phyloP scores from a whole-genome alignment of 64 coral and sea anemone genomes.

The Porites lutea region DNA sequence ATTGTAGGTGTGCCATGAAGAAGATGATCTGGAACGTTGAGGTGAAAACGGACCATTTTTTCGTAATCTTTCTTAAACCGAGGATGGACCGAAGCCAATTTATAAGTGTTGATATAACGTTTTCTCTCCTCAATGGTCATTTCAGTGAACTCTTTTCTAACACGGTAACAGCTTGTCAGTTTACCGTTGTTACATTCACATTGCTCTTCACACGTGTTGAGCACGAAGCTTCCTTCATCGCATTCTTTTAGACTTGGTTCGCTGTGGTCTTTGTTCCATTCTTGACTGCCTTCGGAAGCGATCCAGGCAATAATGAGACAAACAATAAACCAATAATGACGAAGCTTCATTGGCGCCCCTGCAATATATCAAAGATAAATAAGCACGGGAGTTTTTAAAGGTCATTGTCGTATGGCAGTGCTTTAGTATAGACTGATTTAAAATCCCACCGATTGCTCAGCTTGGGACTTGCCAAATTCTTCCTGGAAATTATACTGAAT shows the following conservation, averaged over 20 bases:
- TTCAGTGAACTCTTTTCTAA: conserved; percentile 62
- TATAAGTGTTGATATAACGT: conserved; percentile 66
- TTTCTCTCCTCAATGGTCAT: conserved; percentile 47
- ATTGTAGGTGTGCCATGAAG: conserved; percentile 58
- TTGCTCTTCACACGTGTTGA: conserved; percentile 58
- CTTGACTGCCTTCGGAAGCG: neutral
- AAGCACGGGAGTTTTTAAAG: too few relatives aligned
- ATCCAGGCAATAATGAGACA: neutral
- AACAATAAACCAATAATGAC: too few relatives aligned
- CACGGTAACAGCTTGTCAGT: conserved; percentile 48
- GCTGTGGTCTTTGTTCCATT: neutral
- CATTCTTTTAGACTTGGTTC: neutral
- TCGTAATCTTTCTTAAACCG: conserved; percentile 50
- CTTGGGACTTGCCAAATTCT: too few relatives aligned
- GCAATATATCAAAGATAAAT: too few relatives aligned
- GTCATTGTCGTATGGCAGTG: too few relatives aligned
- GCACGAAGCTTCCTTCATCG: conserved; percentile 7
- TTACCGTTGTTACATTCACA: conserved; percentile 54
- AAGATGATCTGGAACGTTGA: neutral
- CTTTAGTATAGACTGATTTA: too few relatives aligned
- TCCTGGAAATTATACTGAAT: too few relatives aligned
- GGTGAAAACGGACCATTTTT: conserved; percentile 51
- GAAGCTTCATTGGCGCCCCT: too few relatives aligned
- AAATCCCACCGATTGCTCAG: too few relatives aligned
- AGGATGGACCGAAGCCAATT: conserved; percentile 28